Evolutionary conservation across 2,113 vertebrate species (phyloP).

Genomic region (Epinephelus lanceolatus): DNA sequence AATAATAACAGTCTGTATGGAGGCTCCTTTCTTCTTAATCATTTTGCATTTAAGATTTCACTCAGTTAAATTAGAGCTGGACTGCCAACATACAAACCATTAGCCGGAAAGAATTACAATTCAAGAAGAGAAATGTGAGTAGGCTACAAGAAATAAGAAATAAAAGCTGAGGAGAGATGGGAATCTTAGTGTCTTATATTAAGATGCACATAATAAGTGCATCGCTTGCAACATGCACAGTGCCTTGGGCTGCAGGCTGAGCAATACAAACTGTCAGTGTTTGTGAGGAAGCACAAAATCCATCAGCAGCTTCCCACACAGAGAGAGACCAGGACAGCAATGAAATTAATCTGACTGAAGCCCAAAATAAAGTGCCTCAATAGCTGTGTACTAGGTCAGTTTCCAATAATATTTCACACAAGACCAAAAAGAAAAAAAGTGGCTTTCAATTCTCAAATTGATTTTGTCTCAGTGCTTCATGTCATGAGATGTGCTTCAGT

Average conservation of each 20-base stretch:
- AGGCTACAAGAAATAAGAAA: too few species aligned
- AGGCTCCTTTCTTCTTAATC: not conserved
- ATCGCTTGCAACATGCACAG: not conserved
- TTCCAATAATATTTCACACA: conserved; percentile 5
- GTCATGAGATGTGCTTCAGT: not conserved
- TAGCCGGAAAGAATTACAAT: not conserved
- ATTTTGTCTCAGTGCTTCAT: conserved; percentile 9
- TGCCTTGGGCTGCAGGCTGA: conserved; percentile 25
- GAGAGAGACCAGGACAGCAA: conserved; percentile 10
- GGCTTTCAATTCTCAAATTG: not conserved
- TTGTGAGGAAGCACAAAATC: conserved; percentile 26
- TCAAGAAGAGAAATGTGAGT: not conserved
- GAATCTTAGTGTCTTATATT: not conserved
- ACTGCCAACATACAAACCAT: not conserved
- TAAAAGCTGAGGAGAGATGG: not conserved
- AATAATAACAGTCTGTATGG: not conserved
- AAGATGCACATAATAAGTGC: conserved; percentile 1
- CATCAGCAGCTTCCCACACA: conserved; percentile 45
- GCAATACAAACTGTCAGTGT: conserved; percentile 6
- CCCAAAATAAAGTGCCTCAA: conserved; percentile 26
- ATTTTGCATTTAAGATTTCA: conserved; percentile 5
- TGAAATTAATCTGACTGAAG: conserved; percentile 19
- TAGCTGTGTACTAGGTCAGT: conserved; percentile 2
- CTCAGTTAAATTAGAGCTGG: not conserved
- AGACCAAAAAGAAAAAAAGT: not conserved